phyloP scores from a whole-genome alignment of 2,888 invertebrate species.

The Scaptomyza parva region DNA sequence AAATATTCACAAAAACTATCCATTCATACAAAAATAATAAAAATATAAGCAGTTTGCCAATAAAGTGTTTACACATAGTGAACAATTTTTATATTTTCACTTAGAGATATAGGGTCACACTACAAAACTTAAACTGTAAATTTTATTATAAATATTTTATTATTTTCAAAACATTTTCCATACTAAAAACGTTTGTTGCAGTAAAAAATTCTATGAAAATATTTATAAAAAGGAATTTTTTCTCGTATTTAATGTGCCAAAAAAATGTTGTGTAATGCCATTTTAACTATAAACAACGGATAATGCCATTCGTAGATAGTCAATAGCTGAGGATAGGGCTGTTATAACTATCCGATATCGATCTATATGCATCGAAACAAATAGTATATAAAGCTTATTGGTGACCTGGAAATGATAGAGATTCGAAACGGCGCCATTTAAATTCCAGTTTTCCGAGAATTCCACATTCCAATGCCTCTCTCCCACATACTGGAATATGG shows the following conservation, averaged over 20 bases:
- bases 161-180: no score
- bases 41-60: no score
- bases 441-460: slow-evolving; percentile 49
- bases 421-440: slow-evolving; percentile 49
- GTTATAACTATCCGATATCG: slow-evolving; percentile 70
- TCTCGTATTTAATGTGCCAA: slow-evolving; percentile 4
- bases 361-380: slow-evolving; percentile 70
- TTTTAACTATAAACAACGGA: slow-evolving; percentile 53
- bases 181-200: no score
- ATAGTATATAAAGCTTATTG: slow-evolving; percentile 63
- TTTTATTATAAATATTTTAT: not conserved
- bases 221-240: not conserved
- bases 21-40: no score
- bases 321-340: slow-evolving; percentile 74
- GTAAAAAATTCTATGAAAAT: not conserved
- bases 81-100: no score
- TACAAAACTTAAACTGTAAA: not conserved
- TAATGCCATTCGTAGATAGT: slow-evolving; percentile 77
- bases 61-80: no score
- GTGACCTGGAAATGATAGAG: slow-evolving; percentile 59
- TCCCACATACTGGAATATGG: slow-evolving; percentile 64
- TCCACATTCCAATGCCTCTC: slow-evolving; percentile 56
- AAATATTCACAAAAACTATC: no score
- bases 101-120: no score
- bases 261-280: not conserved